A percentile compares a stretch with the other conserved stretches of the same genome.
phyloP scores from a whole-genome alignment of 1,140 invertebrate species.

The Nephila pilipes region DNA sequence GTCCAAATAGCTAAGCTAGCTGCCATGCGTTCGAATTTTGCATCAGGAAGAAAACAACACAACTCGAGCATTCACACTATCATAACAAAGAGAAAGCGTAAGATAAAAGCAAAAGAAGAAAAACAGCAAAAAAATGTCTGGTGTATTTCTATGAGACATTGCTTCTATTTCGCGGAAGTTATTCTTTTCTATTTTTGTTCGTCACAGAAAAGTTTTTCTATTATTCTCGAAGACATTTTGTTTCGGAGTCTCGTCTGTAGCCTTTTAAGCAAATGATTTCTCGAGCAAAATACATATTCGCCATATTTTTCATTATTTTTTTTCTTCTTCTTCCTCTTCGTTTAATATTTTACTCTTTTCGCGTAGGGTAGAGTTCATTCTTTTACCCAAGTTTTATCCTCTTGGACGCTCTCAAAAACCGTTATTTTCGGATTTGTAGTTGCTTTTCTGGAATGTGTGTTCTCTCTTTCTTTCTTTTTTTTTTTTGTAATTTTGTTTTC shows the following conservation, averaged over 20 bases:
- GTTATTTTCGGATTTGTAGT: constrained; percentile 33
- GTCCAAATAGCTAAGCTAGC: neutral
- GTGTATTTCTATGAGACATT: constrained; percentile 24
- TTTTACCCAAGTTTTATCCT: neutral
- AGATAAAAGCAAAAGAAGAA: neutral
- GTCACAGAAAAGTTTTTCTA: constrained; percentile 2
- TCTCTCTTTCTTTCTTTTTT: neutral
- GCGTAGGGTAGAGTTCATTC: neutral
- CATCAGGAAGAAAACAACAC: neutral
- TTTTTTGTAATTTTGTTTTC: neutral
- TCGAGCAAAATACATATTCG: constrained; percentile 18
- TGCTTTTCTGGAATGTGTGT: neutral
- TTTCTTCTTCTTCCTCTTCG: neutral
- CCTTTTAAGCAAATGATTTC: constrained; percentile 52
- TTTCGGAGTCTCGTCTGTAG: neutral
- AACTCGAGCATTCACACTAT: neutral
- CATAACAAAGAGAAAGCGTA: neutral
- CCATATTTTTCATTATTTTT: constrained; percentile 1
- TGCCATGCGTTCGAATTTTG: neutral
- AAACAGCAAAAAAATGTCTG: neutral
- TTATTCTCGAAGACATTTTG: constrained; percentile 28
- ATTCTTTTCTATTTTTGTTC: constrained; percentile 14
- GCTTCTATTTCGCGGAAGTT: neutral
- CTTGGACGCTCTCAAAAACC: constrained; percentile 6
- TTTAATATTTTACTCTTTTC: constrained; percentile 4